These are phyloP conservation scores for Meliscaeva auricollis DNA, from an alignment of 2,888 invertebrate species.

Conservation along the genomic window DNA sequence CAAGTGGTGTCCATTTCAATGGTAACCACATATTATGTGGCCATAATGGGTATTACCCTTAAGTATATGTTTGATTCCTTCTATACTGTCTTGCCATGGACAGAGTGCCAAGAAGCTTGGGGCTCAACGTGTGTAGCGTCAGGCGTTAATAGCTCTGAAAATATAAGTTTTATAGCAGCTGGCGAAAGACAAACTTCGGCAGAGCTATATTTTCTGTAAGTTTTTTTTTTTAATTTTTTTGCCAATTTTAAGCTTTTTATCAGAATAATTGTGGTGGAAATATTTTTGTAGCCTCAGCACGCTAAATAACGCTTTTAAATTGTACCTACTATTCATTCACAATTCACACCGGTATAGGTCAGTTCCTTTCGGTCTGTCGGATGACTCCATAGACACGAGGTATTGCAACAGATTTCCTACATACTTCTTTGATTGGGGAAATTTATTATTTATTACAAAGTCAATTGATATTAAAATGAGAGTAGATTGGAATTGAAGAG, in stretches of 20 bases:
- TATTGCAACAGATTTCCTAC: conserved; percentile 62
- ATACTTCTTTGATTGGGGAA: conserved; percentile 46
- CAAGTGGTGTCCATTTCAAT: conserved; percentile 85
- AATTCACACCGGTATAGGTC: conserved; percentile 55
- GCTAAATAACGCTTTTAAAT: conserved; percentile 1
- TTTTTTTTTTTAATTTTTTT: conserved; percentile 66
- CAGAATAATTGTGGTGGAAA: conserved; percentile 26
- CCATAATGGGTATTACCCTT: conserved; percentile 87
- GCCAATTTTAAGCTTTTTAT: neutral
- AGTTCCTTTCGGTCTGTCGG: conserved; percentile 46
- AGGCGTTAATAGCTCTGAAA: conserved; percentile 77
- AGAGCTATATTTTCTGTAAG: conserved; percentile 85
- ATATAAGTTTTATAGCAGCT: conserved; percentile 58
- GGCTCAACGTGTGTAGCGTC: conserved; percentile 84
- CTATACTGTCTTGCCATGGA: conserved; percentile 87
- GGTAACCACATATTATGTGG: conserved; percentile 88
- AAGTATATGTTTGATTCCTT: conserved; percentile 88
- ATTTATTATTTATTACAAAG: conserved; percentile 65
- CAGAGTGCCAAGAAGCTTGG: conserved; percentile 86
- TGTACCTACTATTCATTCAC: conserved; percentile 6
- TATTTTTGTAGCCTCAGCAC: conserved; percentile 8
- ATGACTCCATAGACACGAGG: conserved; percentile 62
- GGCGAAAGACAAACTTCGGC: conserved; percentile 81
- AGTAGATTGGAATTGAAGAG: conserved; percentile 70
- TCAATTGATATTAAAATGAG: conserved; percentile 58